Conservation (phyloP, 92 coral and sea anemone species). For the Porites divaricata region DNA sequence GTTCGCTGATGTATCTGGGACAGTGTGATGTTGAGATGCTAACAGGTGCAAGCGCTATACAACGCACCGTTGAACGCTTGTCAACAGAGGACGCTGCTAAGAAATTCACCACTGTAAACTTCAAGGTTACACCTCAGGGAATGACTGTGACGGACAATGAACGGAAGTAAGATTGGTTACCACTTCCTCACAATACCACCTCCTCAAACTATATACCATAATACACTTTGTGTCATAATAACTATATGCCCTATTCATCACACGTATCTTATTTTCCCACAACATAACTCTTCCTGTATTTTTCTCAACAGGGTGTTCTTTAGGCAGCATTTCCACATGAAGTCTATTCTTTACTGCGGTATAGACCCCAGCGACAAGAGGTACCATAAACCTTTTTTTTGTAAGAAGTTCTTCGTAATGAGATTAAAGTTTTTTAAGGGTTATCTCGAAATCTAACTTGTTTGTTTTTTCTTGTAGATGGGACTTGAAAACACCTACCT, state of each 20-base stretch:
- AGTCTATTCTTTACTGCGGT: conserved; percentile 86
- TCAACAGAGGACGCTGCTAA: conserved; percentile 75
- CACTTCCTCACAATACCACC: not conserved
- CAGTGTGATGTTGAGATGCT: conserved; percentile 87
- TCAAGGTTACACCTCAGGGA: conserved; percentile 88
- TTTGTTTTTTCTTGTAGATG: conserved; percentile 62
- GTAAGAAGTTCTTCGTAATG: not conserved
- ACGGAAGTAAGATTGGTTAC: conserved; percentile 80
- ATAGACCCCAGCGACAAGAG: conserved; percentile 96
- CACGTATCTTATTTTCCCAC: too few species aligned
- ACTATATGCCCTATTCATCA: too few species aligned
- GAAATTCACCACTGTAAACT: conserved; percentile 83
- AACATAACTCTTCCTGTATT: not conserved
- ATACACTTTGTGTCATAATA: too few species aligned
- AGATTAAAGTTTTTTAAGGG: too few species aligned
- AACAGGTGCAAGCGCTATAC: conserved; percentile 90
- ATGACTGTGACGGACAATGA: conserved; percentile 95
- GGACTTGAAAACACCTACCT: conserved; percentile 86
- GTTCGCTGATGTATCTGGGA: conserved; percentile 87
- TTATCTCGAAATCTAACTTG: not conserved
- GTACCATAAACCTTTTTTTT: conserved; percentile 32
- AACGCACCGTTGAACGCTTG: conserved; percentile 85
- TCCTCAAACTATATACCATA: too few species aligned
- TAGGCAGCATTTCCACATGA: conserved; percentile 94
- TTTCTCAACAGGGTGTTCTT: too few species aligned